These are phyloP conservation scores for Trachelus troglodyta DNA, from an alignment of 2,888 invertebrate species.

Conservation along the genomic window DNA sequence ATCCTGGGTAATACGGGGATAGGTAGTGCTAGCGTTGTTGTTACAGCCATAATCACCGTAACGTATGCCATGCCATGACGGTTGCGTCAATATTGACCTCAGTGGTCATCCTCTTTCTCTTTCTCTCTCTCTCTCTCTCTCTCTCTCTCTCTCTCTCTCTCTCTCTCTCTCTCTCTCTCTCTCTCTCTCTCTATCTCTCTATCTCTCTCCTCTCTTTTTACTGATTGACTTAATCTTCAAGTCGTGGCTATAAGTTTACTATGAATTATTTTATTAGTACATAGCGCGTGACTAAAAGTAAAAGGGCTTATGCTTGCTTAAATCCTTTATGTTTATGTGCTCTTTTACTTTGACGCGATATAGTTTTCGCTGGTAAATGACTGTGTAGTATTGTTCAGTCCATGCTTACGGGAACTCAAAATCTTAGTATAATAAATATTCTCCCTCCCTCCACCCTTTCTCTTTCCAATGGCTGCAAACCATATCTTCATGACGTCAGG, in stretches of 20 bases:
- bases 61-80: conserved; percentile 49
- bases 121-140: background rate
- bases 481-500: background rate
- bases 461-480: background rate
- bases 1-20: conserved; percentile 37
- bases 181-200: background rate
- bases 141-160: conserved; percentile 1
- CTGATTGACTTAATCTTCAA: background rate
- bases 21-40: conserved; percentile 36
- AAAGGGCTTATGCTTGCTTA: no score
- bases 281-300: background rate
- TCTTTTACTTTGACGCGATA: background rate
- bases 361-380: background rate
- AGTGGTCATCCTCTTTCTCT: conserved; percentile 28
- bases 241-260: background rate
- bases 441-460: background rate
- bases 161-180: background rate
- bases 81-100: conserved; percentile 54
- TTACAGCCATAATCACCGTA: conserved; percentile 53
- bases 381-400: no score
- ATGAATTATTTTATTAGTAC: background rate
- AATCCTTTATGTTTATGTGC: no score
- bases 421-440: background rate
- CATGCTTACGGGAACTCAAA: background rate
- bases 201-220: background rate